These are phyloP conservation scores for Delphinapterus leucas DNA, from an alignment of 2,113 vertebrate genomes.

Conservation along the genomic window DNA sequence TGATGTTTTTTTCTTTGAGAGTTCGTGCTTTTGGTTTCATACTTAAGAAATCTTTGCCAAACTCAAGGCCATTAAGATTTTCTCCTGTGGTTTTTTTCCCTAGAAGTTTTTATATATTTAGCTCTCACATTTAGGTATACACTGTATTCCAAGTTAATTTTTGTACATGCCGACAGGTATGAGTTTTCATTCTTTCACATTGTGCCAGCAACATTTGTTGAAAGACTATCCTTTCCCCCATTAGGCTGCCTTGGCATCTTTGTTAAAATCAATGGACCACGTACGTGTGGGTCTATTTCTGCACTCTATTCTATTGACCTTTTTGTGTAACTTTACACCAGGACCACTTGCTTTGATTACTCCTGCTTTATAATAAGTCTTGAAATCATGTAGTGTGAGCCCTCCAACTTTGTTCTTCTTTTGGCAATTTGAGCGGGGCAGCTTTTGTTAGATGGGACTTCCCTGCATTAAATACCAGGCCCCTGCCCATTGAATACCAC, in stretches of 20 bases:
- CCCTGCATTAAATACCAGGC: background rate
- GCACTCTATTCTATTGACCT: background rate
- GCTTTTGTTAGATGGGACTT: background rate
- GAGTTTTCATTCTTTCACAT: background rate
- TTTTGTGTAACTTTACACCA: background rate
- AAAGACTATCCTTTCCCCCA: background rate
- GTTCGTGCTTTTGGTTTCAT: background rate
- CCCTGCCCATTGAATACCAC: background rate
- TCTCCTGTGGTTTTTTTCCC: background rate
- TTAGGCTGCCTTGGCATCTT: background rate
- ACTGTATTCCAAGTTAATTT: background rate
- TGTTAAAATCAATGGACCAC: background rate
- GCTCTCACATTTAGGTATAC: background rate
- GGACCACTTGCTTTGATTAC: background rate
- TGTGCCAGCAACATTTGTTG: background rate
- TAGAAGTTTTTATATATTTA: background rate
- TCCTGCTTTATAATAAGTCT: background rate
- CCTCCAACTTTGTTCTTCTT: background rate
- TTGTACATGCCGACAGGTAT: background rate
- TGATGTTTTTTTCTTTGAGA: background rate
- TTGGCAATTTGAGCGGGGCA: background rate
- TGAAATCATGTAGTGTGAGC: background rate
- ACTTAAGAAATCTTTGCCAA: background rate
- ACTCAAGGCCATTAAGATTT: background rate
- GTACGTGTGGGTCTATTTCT: background rate